phyloP scores from a whole-genome alignment of 2,888 invertebrate genomes.

The Sinodicranocentrus sp. region DNA sequence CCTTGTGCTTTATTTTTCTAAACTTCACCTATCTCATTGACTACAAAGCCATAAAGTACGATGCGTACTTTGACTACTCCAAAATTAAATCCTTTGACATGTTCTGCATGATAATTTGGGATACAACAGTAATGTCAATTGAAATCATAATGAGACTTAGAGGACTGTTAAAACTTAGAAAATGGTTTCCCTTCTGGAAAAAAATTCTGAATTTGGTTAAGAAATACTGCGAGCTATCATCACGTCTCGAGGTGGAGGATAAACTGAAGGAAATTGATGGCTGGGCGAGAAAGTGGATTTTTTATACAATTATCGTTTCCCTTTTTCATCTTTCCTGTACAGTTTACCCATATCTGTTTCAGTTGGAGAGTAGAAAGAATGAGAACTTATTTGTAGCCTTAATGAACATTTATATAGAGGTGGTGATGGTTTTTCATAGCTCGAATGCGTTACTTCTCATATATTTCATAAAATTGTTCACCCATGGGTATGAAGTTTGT shows the following conservation, averaged over 20 bases:
- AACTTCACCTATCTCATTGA: background rate
- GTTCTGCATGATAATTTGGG: background rate
- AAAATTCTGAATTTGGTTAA: constrained; percentile 5
- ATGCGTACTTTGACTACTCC: background rate
- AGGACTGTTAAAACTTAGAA: background rate
- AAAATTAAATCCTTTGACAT: background rate
- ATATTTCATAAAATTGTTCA: constrained; percentile 26
- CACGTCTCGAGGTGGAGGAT: background rate
- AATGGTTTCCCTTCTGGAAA: constrained; percentile 33
- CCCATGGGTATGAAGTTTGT: constrained; percentile 22
- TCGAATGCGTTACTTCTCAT: constrained; percentile 8
- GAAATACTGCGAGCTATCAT: constrained; percentile 13
- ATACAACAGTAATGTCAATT: background rate
- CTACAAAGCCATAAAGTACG: background rate
- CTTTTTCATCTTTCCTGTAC: constrained; percentile 12
- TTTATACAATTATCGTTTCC: background rate
- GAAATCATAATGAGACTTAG: background rate
- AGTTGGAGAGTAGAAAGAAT: constrained; percentile 5
- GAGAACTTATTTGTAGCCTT: constrained; percentile 14
- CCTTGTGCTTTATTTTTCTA: background rate
- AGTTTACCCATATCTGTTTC: background rate
- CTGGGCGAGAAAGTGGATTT: constrained; percentile 26
- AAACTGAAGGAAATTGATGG: background rate
- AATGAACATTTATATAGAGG: constrained; percentile 47
- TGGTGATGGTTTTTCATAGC: background rate